Conservation (phyloP, 1,140 invertebrate genomes). For the Drosophila kurseongensis region DNA sequence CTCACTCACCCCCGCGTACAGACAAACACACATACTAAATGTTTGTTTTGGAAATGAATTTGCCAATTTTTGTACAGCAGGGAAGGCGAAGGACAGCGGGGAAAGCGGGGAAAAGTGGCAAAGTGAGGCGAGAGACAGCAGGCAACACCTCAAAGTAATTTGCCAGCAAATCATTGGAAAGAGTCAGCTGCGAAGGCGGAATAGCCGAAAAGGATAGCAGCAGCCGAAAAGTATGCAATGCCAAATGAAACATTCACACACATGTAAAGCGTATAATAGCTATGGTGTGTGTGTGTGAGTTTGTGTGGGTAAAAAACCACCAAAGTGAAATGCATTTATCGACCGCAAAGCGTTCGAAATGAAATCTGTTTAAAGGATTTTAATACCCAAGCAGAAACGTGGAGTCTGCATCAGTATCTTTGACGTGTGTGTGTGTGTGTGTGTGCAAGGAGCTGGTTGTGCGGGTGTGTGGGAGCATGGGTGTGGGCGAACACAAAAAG, state of each 20-base stretch:
- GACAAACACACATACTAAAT: slow-evolving; percentile 53
- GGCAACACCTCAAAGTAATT: slow-evolving; percentile 77
- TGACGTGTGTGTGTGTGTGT: slow-evolving; percentile 23
- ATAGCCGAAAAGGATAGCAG: slow-evolving; percentile 21
- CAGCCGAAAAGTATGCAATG: slow-evolving; percentile 76
- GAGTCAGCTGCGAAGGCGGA: slow-evolving; percentile 31
- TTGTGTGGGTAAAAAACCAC: slow-evolving; percentile 71
- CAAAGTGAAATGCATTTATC: slow-evolving; percentile 82
- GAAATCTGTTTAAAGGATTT: slow-evolving; percentile 84
- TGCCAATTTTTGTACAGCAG: slow-evolving; percentile 68
- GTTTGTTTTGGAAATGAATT: slow-evolving; percentile 84
- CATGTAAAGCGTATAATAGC: background rate
- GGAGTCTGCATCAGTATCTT: slow-evolving; percentile 52
- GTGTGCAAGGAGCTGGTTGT: slow-evolving; percentile 12
- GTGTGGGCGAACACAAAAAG: slow-evolving; percentile 69
- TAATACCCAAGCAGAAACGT: slow-evolving; percentile 76
- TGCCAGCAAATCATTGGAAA: slow-evolving; percentile 81
- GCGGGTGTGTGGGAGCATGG: background rate
- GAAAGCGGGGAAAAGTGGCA: slow-evolving; percentile 23
- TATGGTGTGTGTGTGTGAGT: slow-evolving; percentile 14
- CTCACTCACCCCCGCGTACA: slow-evolving; percentile 11
- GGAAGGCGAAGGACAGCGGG: background rate
- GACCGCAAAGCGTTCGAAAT: slow-evolving; percentile 84
- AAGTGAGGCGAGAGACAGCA: slow-evolving; percentile 56
- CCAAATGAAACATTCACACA: slow-evolving; percentile 57